phyloP scores from a whole-genome alignment of 2,113 vertebrate species.

The Canis aureus region DNA sequence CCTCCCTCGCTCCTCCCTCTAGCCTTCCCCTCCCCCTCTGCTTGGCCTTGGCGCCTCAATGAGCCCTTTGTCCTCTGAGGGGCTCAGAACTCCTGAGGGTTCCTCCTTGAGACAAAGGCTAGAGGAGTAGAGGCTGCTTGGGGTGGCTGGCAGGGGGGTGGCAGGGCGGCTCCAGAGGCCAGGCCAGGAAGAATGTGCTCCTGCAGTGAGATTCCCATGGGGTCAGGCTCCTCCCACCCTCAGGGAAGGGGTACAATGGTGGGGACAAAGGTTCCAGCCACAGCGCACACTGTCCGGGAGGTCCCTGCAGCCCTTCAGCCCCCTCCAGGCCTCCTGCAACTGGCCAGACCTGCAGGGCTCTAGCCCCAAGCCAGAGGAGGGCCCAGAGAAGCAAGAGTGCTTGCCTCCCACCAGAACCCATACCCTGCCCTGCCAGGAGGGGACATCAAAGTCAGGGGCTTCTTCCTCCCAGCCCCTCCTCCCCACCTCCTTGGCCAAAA shows the following conservation, averaged over 20 bases:
- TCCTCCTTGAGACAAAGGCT: slow-evolving; percentile 51
- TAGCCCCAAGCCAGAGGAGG: neutral
- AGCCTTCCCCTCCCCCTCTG: neutral
- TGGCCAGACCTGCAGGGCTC: neutral
- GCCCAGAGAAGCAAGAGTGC: neutral
- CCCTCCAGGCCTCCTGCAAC: neutral
- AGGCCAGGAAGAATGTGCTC: neutral
- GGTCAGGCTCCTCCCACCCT: neutral
- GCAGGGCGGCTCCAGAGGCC: neutral
- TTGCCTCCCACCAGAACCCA: neutral
- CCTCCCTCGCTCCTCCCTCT: neutral
- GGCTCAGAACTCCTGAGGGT: slow-evolving; percentile 17
- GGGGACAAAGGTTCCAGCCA: slow-evolving; percentile 1
- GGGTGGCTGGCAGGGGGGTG: neutral
- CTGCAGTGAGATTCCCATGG: neutral
- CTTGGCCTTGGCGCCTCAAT: slow-evolving; percentile 59
- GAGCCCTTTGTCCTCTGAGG: slow-evolving; percentile 55
- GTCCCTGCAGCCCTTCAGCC: neutral
- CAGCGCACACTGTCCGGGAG: fast-evolving
- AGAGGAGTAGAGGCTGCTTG: neutral
- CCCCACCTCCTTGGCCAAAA: neutral
- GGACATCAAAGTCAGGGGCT: neutral
- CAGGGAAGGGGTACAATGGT: neutral
- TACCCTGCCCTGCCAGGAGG: neutral
- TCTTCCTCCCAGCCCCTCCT: neutral